phyloP scores from a whole-genome alignment of 2,888 invertebrate species.

The Dermolepida albohirtum region DNA sequence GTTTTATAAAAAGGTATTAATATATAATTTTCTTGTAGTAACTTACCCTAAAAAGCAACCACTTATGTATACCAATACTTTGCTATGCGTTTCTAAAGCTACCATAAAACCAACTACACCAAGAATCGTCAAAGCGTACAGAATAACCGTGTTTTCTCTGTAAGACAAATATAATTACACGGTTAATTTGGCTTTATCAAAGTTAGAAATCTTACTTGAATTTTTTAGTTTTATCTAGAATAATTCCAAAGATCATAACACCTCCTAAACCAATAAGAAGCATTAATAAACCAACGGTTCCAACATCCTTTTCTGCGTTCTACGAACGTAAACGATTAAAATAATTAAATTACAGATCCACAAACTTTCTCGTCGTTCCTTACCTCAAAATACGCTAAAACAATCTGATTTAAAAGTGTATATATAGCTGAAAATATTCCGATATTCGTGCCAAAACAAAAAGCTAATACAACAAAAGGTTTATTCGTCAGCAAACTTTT shows the following conservation, averaged over 20 bases:
- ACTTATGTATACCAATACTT: slow-evolving; percentile 48
- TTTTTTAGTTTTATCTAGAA: slow-evolving; percentile 91
- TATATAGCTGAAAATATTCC: slow-evolving; percentile 96
- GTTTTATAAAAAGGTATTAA: too few species aligned
- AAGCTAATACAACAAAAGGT: slow-evolving; percentile 81
- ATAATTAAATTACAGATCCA: too few species aligned
- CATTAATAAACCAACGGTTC: slow-evolving; percentile 89
- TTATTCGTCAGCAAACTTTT: slow-evolving; percentile 80
- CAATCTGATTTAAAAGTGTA: slow-evolving; percentile 89
- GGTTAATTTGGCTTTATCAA: too few species aligned
- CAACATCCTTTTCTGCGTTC: slow-evolving; percentile 80
- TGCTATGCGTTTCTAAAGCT: slow-evolving; percentile 46
- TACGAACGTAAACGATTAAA: slow-evolving; percentile 42
- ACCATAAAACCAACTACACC: slow-evolving; percentile 50
- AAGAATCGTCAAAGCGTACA: slow-evolving; percentile 48
- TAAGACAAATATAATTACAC: slow-evolving; percentile 28
- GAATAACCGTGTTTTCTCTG: slow-evolving; percentile 48
- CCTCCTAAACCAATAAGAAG: slow-evolving; percentile 94
- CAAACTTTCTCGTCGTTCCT: slow-evolving; percentile 54
- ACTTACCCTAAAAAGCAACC: slow-evolving; percentile 51
- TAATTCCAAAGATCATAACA: slow-evolving; percentile 87
- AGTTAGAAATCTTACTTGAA: slow-evolving; percentile 78
- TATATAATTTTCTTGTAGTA: too few species aligned
- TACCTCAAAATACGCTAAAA: slow-evolving; percentile 84
- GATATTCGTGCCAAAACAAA: slow-evolving; percentile 94